Evolutionary conservation across 2,888 invertebrate genomes (phyloP).

Genomic region (Leptura quadrifasciata): DNA sequence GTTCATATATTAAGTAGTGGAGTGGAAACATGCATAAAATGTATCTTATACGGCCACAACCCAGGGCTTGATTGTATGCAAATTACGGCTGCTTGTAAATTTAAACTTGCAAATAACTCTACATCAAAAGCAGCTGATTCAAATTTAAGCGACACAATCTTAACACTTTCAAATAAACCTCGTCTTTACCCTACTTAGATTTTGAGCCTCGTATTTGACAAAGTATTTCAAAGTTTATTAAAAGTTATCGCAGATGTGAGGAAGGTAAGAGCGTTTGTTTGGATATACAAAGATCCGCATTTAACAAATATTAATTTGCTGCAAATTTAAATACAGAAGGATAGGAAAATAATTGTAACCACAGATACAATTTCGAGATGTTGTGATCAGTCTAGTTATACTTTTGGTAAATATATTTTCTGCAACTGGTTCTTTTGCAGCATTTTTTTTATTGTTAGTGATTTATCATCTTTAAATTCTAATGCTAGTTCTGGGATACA

Average conservation of each 20-base stretch:
- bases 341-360: too few species aligned
- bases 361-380: too few species aligned
- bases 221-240: constrained; percentile 31
- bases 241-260: constrained; percentile 1
- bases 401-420: too few species aligned
- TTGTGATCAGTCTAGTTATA: too few species aligned
- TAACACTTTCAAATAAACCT: constrained; percentile 34
- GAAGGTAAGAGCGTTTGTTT: constrained; percentile 1
- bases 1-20: constrained; percentile 32
- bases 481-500: too few species aligned
- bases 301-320: not conserved
- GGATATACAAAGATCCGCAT: not conserved
- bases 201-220: constrained; percentile 19
- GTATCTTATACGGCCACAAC: constrained; percentile 32
- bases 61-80: constrained; percentile 61
- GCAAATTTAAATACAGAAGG: not conserved
- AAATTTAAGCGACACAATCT: constrained; percentile 43
- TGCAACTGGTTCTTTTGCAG: too few species aligned
- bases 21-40: constrained; percentile 41
- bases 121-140: constrained; percentile 65
- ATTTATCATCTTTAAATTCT: too few species aligned
- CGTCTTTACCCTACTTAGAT: constrained; percentile 28
- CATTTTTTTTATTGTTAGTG: too few species aligned
- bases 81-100: constrained; percentile 63
- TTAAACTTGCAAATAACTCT: constrained; percentile 66